These are phyloP conservation scores for Austrofundulus limnaeus DNA, from an alignment of 2,113 vertebrate genomes.

Conservation along the genomic window DNA sequence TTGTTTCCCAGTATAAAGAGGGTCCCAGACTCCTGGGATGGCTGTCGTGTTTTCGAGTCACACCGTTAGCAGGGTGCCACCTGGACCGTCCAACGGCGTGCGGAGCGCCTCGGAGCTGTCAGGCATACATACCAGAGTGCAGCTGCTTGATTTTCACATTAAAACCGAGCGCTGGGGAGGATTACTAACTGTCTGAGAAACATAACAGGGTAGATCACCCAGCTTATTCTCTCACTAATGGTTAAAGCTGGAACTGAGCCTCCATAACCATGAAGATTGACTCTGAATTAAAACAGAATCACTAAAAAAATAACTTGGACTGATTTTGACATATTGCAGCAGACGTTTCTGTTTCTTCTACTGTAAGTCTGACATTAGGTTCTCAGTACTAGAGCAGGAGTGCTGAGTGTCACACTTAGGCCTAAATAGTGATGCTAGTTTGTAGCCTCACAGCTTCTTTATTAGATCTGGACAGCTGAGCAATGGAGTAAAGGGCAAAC, in stretches of 20 bases:
- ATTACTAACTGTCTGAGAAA: constrained; percentile 56
- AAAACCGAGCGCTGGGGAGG: constrained; percentile 48
- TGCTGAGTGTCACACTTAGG: constrained; percentile 36
- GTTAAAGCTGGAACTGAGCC: constrained; percentile 12
- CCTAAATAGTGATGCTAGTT: constrained; percentile 56
- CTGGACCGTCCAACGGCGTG: constrained; percentile 35
- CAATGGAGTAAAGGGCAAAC: constrained; percentile 67
- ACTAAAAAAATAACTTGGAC: neutral
- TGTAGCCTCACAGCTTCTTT: constrained; percentile 39
- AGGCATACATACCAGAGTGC: constrained; percentile 64
- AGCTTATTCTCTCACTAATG: constrained; percentile 63
- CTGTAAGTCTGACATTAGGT: too few species aligned
- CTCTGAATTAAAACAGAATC: neutral
- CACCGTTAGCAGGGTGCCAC: constrained; percentile 44
- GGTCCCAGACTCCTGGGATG: constrained; percentile 51
- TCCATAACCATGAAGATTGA: neutral
- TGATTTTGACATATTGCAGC: too few species aligned
- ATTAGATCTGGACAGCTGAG: constrained; percentile 62
- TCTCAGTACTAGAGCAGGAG: too few species aligned
- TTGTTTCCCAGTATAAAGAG: constrained; percentile 71
- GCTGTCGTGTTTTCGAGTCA: constrained; percentile 44
- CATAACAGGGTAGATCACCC: constrained; percentile 23
- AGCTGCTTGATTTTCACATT: constrained; percentile 78
- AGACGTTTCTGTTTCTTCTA: too few species aligned
- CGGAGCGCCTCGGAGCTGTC: constrained; percentile 36